phyloP scores from a whole-genome alignment of 2,888 invertebrate genomes.

The Galeruca laticollis region DNA sequence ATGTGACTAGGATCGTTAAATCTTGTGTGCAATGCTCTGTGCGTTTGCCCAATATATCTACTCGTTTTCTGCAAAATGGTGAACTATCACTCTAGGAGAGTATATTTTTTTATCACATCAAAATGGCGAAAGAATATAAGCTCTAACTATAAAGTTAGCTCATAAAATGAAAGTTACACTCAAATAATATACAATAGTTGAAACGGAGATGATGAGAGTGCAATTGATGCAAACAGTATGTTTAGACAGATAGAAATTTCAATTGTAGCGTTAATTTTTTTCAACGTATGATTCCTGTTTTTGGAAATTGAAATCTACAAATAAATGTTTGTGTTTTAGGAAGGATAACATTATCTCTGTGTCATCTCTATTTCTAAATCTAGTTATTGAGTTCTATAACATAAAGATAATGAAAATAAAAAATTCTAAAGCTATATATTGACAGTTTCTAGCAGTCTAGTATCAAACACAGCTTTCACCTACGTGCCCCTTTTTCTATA shows the following conservation, averaged over 20 bases:
- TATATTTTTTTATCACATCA: conserved; percentile 63
- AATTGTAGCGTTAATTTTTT: too few species aligned
- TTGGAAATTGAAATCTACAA: not conserved
- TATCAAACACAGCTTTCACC: conserved; percentile 40
- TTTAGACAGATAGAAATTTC: too few species aligned
- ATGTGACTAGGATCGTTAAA: conserved; percentile 25
- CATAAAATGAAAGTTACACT: conserved; percentile 7
- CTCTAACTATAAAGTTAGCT: conserved; percentile 57
- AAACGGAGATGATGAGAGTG: not conserved
- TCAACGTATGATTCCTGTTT: not conserved
- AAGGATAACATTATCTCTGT: not conserved
- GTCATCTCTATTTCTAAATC: conserved; percentile 9
- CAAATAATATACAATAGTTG: conserved; percentile 1
- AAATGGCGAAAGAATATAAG: conserved; percentile 65
- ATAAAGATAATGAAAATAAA: conserved; percentile 14
- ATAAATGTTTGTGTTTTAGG: not conserved
- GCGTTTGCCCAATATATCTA: conserved; percentile 25
- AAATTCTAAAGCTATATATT: conserved; percentile 42
- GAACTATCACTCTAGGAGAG: conserved; percentile 42
- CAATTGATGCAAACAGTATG: too few species aligned
- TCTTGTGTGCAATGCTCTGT: conserved; percentile 28
- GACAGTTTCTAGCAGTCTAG: conserved; percentile 41
- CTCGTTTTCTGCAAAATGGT: conserved; percentile 41
- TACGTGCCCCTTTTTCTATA: conserved; percentile 24
- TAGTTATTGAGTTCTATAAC: conserved; percentile 6